A percentile compares a stretch with the other conserved stretches of the same genome.
These are phyloP conservation scores for Drosophila yooni DNA, from an alignment of 2,888 invertebrate species.

Conservation along the genomic window DNA sequence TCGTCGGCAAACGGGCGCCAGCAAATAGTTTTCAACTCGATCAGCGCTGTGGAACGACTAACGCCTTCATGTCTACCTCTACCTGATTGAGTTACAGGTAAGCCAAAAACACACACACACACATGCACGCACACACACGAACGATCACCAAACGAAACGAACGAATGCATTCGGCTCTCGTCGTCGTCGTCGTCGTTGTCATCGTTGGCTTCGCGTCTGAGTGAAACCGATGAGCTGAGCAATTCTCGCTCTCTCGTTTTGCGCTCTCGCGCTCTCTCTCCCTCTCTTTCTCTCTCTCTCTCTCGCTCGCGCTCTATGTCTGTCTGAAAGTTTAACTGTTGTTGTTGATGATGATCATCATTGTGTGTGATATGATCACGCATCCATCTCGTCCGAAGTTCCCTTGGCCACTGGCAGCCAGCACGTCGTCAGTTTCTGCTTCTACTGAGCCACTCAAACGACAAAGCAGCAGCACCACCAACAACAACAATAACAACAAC, in stretches of 20 bases:
- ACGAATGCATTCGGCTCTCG: conserved; percentile 39
- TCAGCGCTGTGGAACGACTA: conserved; percentile 86
- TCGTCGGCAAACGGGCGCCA: conserved; percentile 58
- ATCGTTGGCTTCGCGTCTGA: conserved; percentile 27
- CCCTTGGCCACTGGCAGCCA: conserved; percentile 73
- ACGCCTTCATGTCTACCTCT: conserved; percentile 86
- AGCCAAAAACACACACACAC: conserved; percentile 35
- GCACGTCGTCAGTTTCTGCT: conserved; percentile 70
- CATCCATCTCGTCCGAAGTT: conserved; percentile 74
- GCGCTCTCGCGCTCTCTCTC: conserved; percentile 6
- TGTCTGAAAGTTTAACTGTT: conserved; percentile 66
- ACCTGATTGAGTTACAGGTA: conserved; percentile 84
- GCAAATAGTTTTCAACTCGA: conserved; percentile 85
- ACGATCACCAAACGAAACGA: conserved; percentile 6
- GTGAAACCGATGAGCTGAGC: conserved; percentile 33
- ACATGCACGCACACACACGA: background rate
- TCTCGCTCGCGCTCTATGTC: background rate
- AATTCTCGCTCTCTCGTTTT: conserved; percentile 2
- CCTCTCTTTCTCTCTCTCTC: conserved; percentile 4
- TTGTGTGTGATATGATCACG: conserved; percentile 59
- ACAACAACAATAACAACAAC: conserved; percentile 1
- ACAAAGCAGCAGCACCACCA: conserved; percentile 6
- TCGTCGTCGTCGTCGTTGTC: conserved; percentile 14
- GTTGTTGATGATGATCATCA: conserved; percentile 57
- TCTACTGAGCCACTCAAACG: conserved; percentile 19